Evolutionary conservation across 1,140 invertebrate genomes (phyloP).

Genomic region (Dendrolimus punctatus): DNA sequence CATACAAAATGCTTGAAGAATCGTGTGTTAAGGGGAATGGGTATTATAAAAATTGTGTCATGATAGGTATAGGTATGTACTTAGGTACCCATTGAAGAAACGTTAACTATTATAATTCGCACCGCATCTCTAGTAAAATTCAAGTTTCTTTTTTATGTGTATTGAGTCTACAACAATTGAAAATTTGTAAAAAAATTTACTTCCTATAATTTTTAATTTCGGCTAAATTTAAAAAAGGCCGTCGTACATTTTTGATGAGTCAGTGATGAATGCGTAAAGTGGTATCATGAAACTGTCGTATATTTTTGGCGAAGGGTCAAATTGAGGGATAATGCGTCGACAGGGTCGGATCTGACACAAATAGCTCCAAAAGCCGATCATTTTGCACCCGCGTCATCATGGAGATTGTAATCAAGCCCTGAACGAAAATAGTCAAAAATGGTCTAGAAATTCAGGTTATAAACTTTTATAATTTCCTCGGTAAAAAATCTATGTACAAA

Average conservation of each 20-base stretch:
- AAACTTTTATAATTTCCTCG: not conserved
- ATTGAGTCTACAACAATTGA: too few species aligned
- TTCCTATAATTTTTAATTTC: constrained; percentile 6
- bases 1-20: too few species aligned
- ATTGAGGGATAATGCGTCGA: constrained; percentile 34
- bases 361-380: constrained; percentile 19
- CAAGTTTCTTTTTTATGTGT: too few species aligned
- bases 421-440: constrained; percentile 3
- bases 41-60: too few species aligned
- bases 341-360: constrained; percentile 18
- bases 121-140: too few species aligned
- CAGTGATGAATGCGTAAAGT: constrained; percentile 16
- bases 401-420: constrained; percentile 4
- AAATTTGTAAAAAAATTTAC: not conserved
- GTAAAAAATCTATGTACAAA: not conserved
- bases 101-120: too few species aligned
- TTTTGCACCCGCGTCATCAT: constrained; percentile 20
- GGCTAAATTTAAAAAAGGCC: constrained; percentile 1
- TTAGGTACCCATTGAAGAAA: too few species aligned
- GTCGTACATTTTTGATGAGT: constrained; percentile 1
- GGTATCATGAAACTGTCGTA: constrained; percentile 23
- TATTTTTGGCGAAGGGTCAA: constrained; percentile 29
- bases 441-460: not conserved
- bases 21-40: too few species aligned
- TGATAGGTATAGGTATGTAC: too few species aligned